phyloP scores from a whole-genome alignment of 2,888 invertebrate genomes.

The Platynereis dumerilii region DNA sequence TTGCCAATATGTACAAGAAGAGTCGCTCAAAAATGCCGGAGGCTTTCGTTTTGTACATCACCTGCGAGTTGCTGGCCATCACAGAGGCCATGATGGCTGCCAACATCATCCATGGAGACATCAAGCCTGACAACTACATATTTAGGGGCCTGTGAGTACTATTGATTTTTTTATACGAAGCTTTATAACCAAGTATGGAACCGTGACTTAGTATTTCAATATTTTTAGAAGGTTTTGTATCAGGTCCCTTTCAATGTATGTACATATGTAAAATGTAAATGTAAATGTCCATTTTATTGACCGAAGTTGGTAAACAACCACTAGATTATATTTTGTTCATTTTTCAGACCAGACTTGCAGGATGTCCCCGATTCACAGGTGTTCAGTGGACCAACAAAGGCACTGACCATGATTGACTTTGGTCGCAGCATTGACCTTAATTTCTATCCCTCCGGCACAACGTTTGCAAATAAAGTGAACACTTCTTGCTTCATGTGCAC shows the following conservation, averaged over 20 bases:
- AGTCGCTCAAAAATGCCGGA: constrained; percentile 41
- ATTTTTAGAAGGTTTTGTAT: too few relatives aligned
- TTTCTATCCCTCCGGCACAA: constrained; percentile 77
- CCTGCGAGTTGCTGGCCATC: constrained; percentile 83
- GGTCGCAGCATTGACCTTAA: constrained; percentile 94
- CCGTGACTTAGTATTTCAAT: too few relatives aligned
- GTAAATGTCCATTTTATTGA: too few relatives aligned
- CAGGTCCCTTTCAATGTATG: too few relatives aligned
- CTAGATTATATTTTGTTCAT: background rate
- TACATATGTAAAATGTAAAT: too few relatives aligned
- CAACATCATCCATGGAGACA: constrained; percentile 91
- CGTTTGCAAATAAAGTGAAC: constrained; percentile 71
- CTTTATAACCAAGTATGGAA: too few relatives aligned
- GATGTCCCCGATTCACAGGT: too few relatives aligned
- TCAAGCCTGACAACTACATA: constrained; percentile 94
- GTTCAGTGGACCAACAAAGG: too few relatives aligned
- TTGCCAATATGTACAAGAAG: constrained; percentile 28
- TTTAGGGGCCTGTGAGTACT: constrained; percentile 66
- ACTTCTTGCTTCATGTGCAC: constrained; percentile 67
- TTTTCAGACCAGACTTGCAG: background rate
- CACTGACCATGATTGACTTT: constrained; percentile 79
- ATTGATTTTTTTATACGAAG: too few relatives aligned
- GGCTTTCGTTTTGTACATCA: constrained; percentile 76
- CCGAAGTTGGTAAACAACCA: too few relatives aligned
- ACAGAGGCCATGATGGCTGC: constrained; percentile 84